Evolutionary conservation across 1,140 invertebrate species (phyloP), one percentile per base, ranked within the genome.

Genomic region (Heterodera carotae): DNA sequence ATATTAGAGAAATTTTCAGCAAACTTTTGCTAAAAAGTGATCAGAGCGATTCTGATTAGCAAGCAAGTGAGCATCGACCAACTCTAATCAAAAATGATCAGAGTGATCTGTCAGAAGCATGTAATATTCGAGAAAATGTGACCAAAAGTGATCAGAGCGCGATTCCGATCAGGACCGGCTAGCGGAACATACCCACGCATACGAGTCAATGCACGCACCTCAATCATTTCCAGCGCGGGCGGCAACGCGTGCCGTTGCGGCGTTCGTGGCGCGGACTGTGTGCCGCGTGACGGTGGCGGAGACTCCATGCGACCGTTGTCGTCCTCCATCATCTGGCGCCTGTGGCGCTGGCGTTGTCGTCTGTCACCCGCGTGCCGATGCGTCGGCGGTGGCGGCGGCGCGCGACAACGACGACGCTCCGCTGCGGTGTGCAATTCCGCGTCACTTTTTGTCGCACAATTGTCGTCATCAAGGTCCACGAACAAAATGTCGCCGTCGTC

Each of bases 201-300:
- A n/a, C n/a, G n/a, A n/a, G 27, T 71, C 39, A 56, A 59, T 71
- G 22, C 69, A 76, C 56, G 27, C 68, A 78, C 77, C 59, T 78
- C 76, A 39, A 77, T 68, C 77, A 78, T 78, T 67, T 78, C 77
- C 25, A 78, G 48, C 60, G 68, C 69, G 25, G 48, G 69, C 48
- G 59, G 59, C 73, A n/a, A 7, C 66, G 60, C 39, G 27, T 27
- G 62, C 59, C 31, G 68, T 71, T 68, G 76, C 22, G 76, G 76
- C 3, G 76, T 75, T 12, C 36, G 43, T 36, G 48, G 74, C 68
- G 29, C 31, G 48, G 60, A 71, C 53, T 68, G 53, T 10, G 69
- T 70, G 34, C 29, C 39, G 53, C 53, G 29, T 1, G 39, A 31
- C 69, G 39, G 69, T 34, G 70, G 70, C 31, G 69, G 53, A n/a